Base-by-base conservation (phyloP, 2,113 vertebrate species). In the Coregonus clupeaformis region DNA sequence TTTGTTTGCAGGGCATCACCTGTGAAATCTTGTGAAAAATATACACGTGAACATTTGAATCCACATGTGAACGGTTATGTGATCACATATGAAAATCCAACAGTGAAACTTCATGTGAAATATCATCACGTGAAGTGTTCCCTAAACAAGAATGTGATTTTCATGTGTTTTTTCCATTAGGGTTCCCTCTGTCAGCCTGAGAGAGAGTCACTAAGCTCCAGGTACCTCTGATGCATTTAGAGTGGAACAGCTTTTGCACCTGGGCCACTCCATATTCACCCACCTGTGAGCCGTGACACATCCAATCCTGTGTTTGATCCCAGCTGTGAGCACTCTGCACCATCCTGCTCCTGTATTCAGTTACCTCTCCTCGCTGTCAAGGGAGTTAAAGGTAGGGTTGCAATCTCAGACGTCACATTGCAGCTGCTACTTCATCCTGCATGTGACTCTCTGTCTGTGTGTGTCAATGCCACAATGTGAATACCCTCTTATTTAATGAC, bases 211-310 rank as follows among this genome's bases (percentile, higher is more conserved):
- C 13, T 20, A 55, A 14, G 52, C 52, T 55, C 18, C 18, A 84
- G 76, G 68, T 82, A 73, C 1, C 0, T 80, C 66, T 52, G n/a
- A 80, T 76, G 71, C 63, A 77, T 75, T 80, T 66, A 77, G 57
- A 13, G 63, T 52, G 59, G 69, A 55, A 29, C 11, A 29, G 20
- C 36, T 75, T 73, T 77, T 76, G 30, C 78, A 77, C 80, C 78
- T 80, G 73, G 4, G 20, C 4, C 18, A 18, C 52, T 55, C 16
- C 18, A 20, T 55, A 55, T 55, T 20, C 52, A 55, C 52, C 20
- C 52, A 55, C 5, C 52, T 18, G 18, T 55, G 14, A 18, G 52
- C 52, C 18, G 4, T 55, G 36, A 42, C 36, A 42, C 9, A 42
- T 42, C 36, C 36, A 2, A 42, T 42, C 9, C 36, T 11, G 36